A percentile compares a stretch with the other conserved stretches of the same genome.
These are phyloP conservation scores for Cossypha dichroa DNA, from an alignment of 2,797 vertebrate genomes.

Conservation along the genomic window DNA sequence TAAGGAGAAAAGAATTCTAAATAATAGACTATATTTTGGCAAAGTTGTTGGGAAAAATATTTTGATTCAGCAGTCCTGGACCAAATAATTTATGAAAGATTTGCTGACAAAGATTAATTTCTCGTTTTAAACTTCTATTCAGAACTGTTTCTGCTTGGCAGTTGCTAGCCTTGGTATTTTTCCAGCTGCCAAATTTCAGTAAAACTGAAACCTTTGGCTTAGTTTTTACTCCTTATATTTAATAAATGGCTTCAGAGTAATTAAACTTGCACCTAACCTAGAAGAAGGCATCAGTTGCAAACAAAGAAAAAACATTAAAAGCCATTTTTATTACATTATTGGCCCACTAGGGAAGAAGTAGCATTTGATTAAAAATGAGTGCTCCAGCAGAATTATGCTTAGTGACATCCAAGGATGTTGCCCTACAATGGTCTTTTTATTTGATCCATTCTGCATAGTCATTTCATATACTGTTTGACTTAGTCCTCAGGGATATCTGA, in stretches of 20 bases:
- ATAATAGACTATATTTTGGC: background rate
- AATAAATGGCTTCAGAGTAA: slow-evolving; percentile 37
- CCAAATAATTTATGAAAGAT: slow-evolving; percentile 35
- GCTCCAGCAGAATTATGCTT: background rate
- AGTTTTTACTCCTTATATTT: background rate
- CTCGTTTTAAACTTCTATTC: slow-evolving; percentile 34
- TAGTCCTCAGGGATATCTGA: background rate
- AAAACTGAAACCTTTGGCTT: background rate
- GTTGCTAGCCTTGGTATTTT: background rate
- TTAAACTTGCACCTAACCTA: background rate
- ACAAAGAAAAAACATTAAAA: background rate
- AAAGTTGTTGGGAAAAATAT: slow-evolving; percentile 15
- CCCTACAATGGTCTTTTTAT: background rate
- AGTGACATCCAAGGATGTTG: background rate
- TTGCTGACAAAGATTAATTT: slow-evolving; percentile 7
- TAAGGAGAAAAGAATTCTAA: background rate
- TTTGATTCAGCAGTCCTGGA: background rate
- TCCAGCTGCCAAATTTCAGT: background rate
- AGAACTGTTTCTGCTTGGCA: background rate
- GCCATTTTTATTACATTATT: background rate
- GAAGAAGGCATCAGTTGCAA: background rate
- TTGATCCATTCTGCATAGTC: background rate
- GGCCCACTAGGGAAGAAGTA: background rate
- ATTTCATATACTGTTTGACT: background rate
- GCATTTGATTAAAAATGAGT: background rate